Evolutionary conservation across 2,113 vertebrate genomes (phyloP).

Genomic region (Trichomycterus rosablanca): DNA sequence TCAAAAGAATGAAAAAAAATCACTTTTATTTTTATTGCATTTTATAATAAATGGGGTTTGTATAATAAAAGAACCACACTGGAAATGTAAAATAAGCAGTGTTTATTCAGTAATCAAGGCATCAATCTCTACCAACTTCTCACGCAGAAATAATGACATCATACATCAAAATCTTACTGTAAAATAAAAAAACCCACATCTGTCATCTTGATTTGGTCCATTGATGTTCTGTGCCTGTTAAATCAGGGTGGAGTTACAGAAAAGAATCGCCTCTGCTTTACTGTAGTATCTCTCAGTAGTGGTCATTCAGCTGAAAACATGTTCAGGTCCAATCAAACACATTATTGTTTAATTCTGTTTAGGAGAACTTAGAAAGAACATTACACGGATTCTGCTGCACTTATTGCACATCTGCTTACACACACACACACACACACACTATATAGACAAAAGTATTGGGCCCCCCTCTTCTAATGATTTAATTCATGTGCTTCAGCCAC

Average conservation of each 20-base stretch:
- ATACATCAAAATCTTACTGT: no score
- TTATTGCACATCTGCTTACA: conserved; percentile 34
- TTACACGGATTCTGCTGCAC: neutral
- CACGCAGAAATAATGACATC: conserved; percentile 26
- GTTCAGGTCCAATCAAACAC: no score
- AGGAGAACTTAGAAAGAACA: neutral
- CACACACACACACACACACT: neutral
- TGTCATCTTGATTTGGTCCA: conserved; percentile 1
- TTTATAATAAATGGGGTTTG: no score
- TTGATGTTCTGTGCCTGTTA: neutral
- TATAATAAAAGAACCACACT: no score
- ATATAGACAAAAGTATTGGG: no score
- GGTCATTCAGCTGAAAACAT: neutral
- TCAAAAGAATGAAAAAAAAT: no score
- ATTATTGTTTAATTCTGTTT: neutral
- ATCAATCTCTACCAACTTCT: conserved; percentile 3
- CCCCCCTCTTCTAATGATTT: no score
- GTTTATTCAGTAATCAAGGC: no score
- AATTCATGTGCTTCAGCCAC: no score
- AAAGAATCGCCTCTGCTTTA: neutral
- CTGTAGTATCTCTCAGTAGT: neutral
- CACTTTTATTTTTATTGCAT: no score
- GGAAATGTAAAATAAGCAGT: no score
- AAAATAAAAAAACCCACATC: neutral
- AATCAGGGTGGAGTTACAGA: neutral